These are phyloP conservation scores for Drosophila siamana DNA, from an alignment of 2,888 invertebrate genomes.

Conservation along the genomic window DNA sequence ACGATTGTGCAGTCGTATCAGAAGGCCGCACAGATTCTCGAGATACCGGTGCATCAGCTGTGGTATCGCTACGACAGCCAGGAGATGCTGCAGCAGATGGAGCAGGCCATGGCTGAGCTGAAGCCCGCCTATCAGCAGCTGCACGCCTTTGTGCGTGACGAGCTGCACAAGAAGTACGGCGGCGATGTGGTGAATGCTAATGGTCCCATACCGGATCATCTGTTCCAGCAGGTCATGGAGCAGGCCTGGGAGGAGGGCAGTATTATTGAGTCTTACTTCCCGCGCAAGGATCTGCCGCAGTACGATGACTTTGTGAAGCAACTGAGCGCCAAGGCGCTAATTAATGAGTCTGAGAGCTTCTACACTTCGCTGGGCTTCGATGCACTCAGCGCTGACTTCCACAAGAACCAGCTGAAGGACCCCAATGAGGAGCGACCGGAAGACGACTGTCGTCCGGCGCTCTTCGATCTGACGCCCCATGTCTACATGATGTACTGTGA, in stretches of 20 bases:
- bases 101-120: conserved; percentile 84
- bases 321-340: conserved; percentile 73
- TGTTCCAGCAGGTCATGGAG: conserved; percentile 87
- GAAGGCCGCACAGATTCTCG: conserved; percentile 78
- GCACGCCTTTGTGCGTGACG: conserved; percentile 92
- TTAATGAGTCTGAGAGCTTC: conserved; percentile 81
- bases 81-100: conserved; percentile 81
- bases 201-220: conserved; percentile 92
- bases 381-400: conserved; percentile 69
- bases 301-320: conserved; percentile 79
- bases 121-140: conserved; percentile 91
- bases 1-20: conserved; percentile 80
- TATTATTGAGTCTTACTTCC: conserved; percentile 79
- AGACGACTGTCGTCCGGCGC: conserved; percentile 83
- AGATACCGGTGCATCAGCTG: conserved; percentile 75
- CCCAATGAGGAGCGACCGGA: conserved; percentile 74
- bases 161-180: conserved; percentile 90
- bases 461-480: conserved; percentile 82
- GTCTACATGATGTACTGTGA: conserved; percentile 84
- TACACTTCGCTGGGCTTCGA: conserved; percentile 82
- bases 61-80: conserved; percentile 81
- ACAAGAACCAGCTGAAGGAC: conserved; percentile 76
- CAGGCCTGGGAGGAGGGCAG: conserved; percentile 83
- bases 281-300: conserved; percentile 78
- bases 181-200: conserved; percentile 87